Percentiles rank a stretch among this genome's conserved stretches.
These are phyloP conservation scores for Porites evermanni DNA, from an alignment of 92 coral and sea anemone genomes.

Conservation along the genomic window DNA sequence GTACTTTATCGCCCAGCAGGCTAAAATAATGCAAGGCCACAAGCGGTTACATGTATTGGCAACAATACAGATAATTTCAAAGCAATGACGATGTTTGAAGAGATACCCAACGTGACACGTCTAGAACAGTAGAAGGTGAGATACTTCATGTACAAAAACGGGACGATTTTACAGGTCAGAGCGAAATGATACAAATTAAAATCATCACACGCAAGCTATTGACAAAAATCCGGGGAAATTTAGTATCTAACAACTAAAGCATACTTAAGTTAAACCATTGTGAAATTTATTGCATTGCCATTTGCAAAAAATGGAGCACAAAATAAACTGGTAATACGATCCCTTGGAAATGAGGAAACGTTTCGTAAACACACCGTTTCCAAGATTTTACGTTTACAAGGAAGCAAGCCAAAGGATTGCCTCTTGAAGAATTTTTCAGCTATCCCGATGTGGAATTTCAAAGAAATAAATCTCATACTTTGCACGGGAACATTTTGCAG, in stretches of 20 bases:
- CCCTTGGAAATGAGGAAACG: conserved; percentile 25
- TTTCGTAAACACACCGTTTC: conserved; percentile 38
- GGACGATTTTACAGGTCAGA: no score
- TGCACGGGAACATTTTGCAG: not conserved
- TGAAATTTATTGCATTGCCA: not conserved
- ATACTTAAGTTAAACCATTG: no score
- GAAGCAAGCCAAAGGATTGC: not conserved
- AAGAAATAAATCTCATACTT: not conserved
- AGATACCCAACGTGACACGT: no score
- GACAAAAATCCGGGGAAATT: no score
- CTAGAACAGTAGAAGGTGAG: no score
- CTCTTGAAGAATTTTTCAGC: not conserved
- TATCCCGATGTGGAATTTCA: no score
- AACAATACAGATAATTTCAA: conserved; percentile 13
- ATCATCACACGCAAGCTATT: no score
- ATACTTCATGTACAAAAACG: no score
- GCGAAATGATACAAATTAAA: no score
- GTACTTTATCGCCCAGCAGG: not conserved
- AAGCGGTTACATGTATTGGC: not conserved
- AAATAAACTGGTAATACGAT: conserved; percentile 22
- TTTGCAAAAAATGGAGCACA: not conserved
- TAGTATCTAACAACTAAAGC: no score
- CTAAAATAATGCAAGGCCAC: conserved; percentile 4
- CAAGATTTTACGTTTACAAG: conserved; percentile 18
- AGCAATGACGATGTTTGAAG: not conserved